phyloP scores from a whole-genome alignment of 2,113 vertebrate species.

The Toxotes jaculatrix region DNA sequence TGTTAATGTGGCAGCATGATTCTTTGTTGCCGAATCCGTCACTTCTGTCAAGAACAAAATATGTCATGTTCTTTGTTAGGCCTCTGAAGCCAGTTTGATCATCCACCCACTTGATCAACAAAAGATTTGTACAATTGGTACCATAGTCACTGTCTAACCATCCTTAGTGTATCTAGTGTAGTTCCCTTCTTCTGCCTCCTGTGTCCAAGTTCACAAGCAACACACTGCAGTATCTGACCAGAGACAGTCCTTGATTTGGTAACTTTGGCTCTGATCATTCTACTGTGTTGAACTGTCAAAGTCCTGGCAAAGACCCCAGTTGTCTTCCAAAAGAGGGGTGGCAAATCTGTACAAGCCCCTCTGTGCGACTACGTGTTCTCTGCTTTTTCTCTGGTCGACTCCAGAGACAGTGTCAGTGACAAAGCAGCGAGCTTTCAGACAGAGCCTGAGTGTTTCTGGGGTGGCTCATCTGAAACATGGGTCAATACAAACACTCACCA shows the following conservation, averaged over 20 bases:
- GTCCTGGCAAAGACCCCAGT: constrained; percentile 25
- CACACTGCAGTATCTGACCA: constrained; percentile 32
- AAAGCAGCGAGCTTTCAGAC: constrained; percentile 66
- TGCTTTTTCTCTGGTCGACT: constrained; percentile 51
- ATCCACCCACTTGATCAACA: constrained; percentile 5
- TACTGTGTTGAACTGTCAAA: constrained; percentile 26
- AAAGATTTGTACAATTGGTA: too few species aligned
- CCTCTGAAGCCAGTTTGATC: constrained; percentile 17
- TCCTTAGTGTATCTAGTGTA: not conserved
- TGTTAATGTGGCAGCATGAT: not conserved
- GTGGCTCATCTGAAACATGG: constrained; percentile 68
- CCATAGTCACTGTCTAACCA: constrained; percentile 1
- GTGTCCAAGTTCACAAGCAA: constrained; percentile 25
- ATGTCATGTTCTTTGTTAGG: constrained; percentile 1
- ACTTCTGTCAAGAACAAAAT: not conserved
- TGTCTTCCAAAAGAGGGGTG: constrained; percentile 43
- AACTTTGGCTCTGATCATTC: constrained; percentile 36
- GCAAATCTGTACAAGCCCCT: constrained; percentile 43
- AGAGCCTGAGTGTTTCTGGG: constrained; percentile 61
- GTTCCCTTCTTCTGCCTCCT: constrained; percentile 19
- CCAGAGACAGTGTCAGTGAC: constrained; percentile 72
- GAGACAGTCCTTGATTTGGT: constrained; percentile 13
- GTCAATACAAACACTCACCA: constrained; percentile 78
- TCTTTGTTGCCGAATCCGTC: not conserved
- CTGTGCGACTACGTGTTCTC: constrained; percentile 50